Conservation (phyloP, 92 coral and sea anemone genomes). For the Anthopleura xanthogrammica region DNA sequence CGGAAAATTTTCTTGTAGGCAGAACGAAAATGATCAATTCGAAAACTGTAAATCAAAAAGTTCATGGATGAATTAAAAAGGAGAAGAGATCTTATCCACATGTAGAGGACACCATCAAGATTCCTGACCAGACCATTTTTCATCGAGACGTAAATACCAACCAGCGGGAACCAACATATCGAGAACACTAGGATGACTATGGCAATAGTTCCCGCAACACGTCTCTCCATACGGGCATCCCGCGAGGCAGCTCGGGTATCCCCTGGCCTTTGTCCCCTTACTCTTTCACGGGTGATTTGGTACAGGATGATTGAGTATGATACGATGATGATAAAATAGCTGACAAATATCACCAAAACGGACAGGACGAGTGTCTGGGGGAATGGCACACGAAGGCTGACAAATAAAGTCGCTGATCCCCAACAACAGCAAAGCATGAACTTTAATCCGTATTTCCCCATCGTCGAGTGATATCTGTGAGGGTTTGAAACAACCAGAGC, state of each 20-base stretch:
- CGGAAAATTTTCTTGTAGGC: conserved; percentile 34
- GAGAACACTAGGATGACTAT: conserved; percentile 30
- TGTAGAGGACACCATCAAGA: conserved; percentile 21
- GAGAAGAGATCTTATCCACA: conserved; percentile 49
- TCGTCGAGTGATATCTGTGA: conserved; percentile 33
- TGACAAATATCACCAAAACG: background rate
- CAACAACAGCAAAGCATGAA: conserved; percentile 33
- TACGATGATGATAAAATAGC: conserved; percentile 31
- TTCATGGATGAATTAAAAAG: conserved; percentile 52
- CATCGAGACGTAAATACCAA: conserved; percentile 23
- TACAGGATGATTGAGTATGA: conserved; percentile 25
- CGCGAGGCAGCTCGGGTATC: conserved; percentile 5
- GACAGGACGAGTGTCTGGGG: conserved; percentile 25
- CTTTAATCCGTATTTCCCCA: conserved; percentile 41
- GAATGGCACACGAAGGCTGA: conserved; percentile 27
- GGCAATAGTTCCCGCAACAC: conserved; percentile 37
- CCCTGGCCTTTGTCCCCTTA: background rate
- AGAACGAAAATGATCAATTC: conserved; percentile 34
- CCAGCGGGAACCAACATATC: conserved; percentile 42
- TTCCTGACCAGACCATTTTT: conserved; percentile 19
- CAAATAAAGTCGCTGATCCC: conserved; percentile 37
- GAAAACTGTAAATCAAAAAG: conserved; percentile 39
- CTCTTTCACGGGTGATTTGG: conserved; percentile 29
- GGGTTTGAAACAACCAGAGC: conserved; percentile 43
- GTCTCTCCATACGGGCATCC: conserved; percentile 27